Evolutionary conservation across 2,888 invertebrate species (phyloP).

Genomic region (Acleris laterana): DNA sequence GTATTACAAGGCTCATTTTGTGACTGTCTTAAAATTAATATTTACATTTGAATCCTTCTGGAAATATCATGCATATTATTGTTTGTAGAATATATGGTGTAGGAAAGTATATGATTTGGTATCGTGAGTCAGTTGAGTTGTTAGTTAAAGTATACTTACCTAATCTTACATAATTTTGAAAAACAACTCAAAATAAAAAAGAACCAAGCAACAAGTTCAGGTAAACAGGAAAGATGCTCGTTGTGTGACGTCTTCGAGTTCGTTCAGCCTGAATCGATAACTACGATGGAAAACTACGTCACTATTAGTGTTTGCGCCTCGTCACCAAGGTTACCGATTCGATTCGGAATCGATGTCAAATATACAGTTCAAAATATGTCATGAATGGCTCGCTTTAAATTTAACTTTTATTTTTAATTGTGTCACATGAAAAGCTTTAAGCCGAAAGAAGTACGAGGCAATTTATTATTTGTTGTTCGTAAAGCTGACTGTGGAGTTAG

Average conservation of each 20-base stretch:
- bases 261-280: constrained; percentile 66
- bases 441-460: too few relatives aligned
- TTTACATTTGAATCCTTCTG: too few relatives aligned
- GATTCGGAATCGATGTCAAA: constrained; percentile 52
- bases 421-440: too few relatives aligned
- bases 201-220: not conserved
- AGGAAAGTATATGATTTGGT: too few relatives aligned
- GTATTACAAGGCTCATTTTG: too few relatives aligned
- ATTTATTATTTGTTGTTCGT: too few relatives aligned
- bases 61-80: too few relatives aligned
- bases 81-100: too few relatives aligned
- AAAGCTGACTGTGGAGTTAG: not conserved
- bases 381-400: not conserved
- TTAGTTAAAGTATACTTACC: not conserved
- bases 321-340: constrained; percentile 74
- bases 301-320: constrained; percentile 63
- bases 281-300: constrained; percentile 39
- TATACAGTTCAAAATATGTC: constrained; percentile 24
- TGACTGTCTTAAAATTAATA: too few relatives aligned
- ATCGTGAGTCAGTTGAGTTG: too few relatives aligned
- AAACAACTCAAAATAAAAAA: too few relatives aligned
- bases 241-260: constrained; percentile 59
- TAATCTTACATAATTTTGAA: too few relatives aligned
- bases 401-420: not conserved
- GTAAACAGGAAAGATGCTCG: constrained; percentile 33